Evolutionary conservation across 2,888 invertebrate genomes (phyloP), one percentile per base, ranked within the genome.

Genomic region (Ennomos quercinarius): DNA sequence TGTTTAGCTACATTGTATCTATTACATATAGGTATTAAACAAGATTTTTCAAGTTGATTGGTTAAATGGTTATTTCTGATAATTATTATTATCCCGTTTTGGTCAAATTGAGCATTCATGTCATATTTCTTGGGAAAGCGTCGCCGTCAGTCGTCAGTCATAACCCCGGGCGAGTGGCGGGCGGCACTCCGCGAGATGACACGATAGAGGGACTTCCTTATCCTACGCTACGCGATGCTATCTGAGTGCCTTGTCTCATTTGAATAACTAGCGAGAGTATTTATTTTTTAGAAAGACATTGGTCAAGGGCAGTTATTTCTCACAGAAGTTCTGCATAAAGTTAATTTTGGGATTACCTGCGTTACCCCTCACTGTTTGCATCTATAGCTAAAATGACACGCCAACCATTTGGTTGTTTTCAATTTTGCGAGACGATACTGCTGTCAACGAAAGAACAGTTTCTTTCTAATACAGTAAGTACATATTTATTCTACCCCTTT

Each of bases 181-280:
- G 42, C 41, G 41, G 46, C 51, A 62, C 57, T 57, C 46, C 54
- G 41, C 39, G 34, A 63, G 63, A 66, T 67, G 64, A 69, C 60
- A 86, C 76, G 87, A 87, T 86, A 84, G 74, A 70, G 75, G 77
- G 76, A 84, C 84, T 89, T 86, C 87, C 89, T 87, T 87, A 89
- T 88, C 86, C 87, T 27, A 27, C 27, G 83, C 83, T 80, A 81
- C 79, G 78, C 78, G 88, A 89, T 89, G 81, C 74, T 77, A 89
- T 89, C 89, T 81, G 11, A 62, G 54, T 62, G 78, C 81, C 80
- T 78, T 81, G 83, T 82, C 86, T 86, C 80, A 90, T 89, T 90
- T 89, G 81, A 89, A 91, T 91, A 88, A 84, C 78, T 79, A 76
- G 77, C 80, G 73, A 81, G 3, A 27, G 78, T 75, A 81, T 83